Base-by-base conservation (phyloP, 1,140 invertebrate species). In the Drosophila dunni region DNA sequence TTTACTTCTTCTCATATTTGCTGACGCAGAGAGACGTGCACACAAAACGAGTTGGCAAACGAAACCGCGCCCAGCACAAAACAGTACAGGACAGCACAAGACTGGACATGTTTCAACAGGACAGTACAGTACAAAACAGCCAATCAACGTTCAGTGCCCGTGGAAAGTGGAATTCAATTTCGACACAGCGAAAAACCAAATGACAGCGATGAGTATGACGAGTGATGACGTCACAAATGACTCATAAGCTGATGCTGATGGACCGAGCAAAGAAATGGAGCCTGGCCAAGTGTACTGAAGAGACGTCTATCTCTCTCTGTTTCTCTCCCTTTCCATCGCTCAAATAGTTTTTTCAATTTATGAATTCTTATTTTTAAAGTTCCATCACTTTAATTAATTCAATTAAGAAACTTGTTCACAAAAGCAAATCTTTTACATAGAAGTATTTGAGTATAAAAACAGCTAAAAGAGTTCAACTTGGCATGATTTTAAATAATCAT, bases 101-200 rank as follows among this genome's bases (percentile, higher is more conserved):
- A 56, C 17, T 9, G 34, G 45, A 66, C 46, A 60, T 29, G 24
- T 29, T 29, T 29, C 24, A 29, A 56, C 17, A 13, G 42, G 45
- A 66, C 46, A 60, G 17, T 10, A 46, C 68, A 62, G 50, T 7
- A 24, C 53, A 56, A 29, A 29, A 46, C 70, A 64, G 56, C 70
- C 75, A 74, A 68, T 74, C 75, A 46, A 38, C 42, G 53, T 65
- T 20, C 54, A 51, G 42, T 46, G 20, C 7, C n/a, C 63, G 64
- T 62, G 60, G 33, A 61, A 67, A 78, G 72, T 68, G 54, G 71
- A 88, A 88, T 88, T 88, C 73, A 88, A 88, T 88, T 88, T 83
- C 54, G 54, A 68, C 71, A 78, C 76, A 53, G 54, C 36, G 86
- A 83, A 54, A 65, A 65, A 75, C 62, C 68, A 81, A 82, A 88